Base-by-base conservation (phyloP, 2,113 vertebrate species). In the Thalassarche chlororhynchos region DNA sequence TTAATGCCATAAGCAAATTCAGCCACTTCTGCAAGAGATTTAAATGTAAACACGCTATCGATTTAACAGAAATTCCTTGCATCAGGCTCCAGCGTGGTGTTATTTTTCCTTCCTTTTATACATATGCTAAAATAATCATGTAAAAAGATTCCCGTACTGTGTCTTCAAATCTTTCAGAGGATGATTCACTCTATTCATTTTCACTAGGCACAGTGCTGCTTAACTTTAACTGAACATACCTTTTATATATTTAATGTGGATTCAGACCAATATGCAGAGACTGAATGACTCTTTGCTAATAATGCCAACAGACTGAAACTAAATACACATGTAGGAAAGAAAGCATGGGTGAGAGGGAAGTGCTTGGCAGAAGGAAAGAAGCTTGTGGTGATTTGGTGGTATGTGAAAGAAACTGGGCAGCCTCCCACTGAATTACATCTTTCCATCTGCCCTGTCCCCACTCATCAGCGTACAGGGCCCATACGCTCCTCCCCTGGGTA, bases 81-180 rank as follows among this genome's bases (percentile, higher is more conserved):
- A 74, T 69, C 6, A 1, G 74, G 90, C 74, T 98, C 87, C 82
- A 96, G 88, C 12, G 55, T 46, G 74, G 92, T 96, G 55, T 69
- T 77, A 92, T 64, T 98, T 96, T 96, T 88, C 83, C 89, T 96
- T 92, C 91, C 90, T 91, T 95, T 80, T 40, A 83, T 38, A 97
- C 97, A 96, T 51, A 96, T 97, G 97, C 87, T 98, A 97, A 98
- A 98, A 97, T 93, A 95, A 98, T 98, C 96, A 97, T 69, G 83
- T 92, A 90, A 97, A 95, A 97, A 58, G 86, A 88, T 85, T 96
- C 94, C 89, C 12, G 29, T 79, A 79, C 93, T 77, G 58, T 76
- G 85, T 97, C 94, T 97, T 97, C 92, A 90, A 75, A 82, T 90
- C 82, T 90, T 97, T 95, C 95, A 90, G 93, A 97, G 80, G 96